Evolutionary conservation across 2,888 invertebrate species (phyloP).

Genomic region (Zhuqinia jingwanae): DNA sequence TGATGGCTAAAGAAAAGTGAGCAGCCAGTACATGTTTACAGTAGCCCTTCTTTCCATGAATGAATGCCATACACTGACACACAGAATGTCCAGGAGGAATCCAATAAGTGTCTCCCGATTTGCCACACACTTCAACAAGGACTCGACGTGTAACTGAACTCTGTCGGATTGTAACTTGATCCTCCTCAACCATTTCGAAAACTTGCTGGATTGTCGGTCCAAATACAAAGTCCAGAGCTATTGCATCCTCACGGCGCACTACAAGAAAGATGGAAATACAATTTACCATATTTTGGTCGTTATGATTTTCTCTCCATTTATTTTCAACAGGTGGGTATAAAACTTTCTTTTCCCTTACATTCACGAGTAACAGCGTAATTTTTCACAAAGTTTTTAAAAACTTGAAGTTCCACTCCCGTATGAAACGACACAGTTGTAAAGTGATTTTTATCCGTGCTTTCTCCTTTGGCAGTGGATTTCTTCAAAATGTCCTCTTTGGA

Average conservation of each 20-base stretch:
- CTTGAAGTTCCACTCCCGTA: constrained; percentile 30
- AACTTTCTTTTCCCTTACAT: too few relatives aligned
- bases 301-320: background rate
- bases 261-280: constrained; percentile 9
- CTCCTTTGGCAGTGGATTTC: too few relatives aligned
- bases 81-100: constrained; percentile 54
- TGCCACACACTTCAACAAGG: constrained; percentile 49
- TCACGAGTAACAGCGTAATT: constrained; percentile 30
- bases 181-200: constrained; percentile 67
- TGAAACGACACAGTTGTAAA: background rate
- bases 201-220: constrained; percentile 53
- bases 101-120: constrained; percentile 43
- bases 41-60: constrained; percentile 51
- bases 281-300: background rate
- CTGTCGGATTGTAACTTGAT: constrained; percentile 26
- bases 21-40: constrained; percentile 72
- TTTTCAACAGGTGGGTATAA: too few relatives aligned
- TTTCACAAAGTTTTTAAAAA: constrained; percentile 47
- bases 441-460: background rate
- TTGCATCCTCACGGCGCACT: constrained; percentile 64
- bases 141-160: constrained; percentile 8
- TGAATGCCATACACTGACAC: constrained; percentile 64
- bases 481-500: too few relatives aligned
- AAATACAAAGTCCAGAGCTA: constrained; percentile 58
- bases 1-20: constrained; percentile 48